Base-by-base conservation (phyloP, 64 coral and sea anemone species). In the Catalaphyllia jardinei region DNA sequence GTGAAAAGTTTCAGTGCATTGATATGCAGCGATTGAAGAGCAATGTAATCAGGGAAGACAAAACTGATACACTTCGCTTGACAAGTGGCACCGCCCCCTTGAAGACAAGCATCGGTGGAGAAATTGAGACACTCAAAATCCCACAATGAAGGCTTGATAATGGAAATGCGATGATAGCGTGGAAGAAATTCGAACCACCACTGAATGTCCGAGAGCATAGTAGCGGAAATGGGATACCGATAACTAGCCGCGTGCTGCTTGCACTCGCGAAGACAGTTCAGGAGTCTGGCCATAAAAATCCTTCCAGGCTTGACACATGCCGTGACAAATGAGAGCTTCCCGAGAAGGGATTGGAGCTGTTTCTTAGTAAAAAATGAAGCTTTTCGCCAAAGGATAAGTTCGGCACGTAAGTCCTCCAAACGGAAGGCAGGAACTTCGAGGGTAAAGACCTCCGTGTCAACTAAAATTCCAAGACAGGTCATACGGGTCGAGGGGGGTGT, bases 121-220 rank as follows among this genome's bases (percentile, higher is more conserved):
- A 79, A 79, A 30, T 79, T 55, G 2, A 79, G 12, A 33, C 31
- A 38, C 62, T 87, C 71, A 28, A 73, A 87, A 59, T 72, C 72
- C 85, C 85, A 87, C 11, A 19, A 14, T 0, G 49, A 72, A 54
- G 33, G 85, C n/a, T 87, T 87, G 33, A 87, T 87, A 12, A 87
- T 20, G 2, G 85, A 87, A 27, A 72, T 31, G 1, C 85, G 65
- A 19, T 74, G 3, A 18, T 49, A 87, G 10, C 29, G 62, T 2
- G 85, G 85, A 9, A 87, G 69, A 54, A 87, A 87, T 13, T 71
- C 49, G 10, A 73, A 22, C 84, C 79, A 81, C 79, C 79, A 81
- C 5, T n/a, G 16, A 61, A 81, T 81, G 4, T 81, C 79, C 10
- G 16, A 10, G 12, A 8, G 33, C 79, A 81, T 55, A 24, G 5